phyloP scores from a whole-genome alignment of 2,797 vertebrate species.

The Petrocephalus sullivani region DNA sequence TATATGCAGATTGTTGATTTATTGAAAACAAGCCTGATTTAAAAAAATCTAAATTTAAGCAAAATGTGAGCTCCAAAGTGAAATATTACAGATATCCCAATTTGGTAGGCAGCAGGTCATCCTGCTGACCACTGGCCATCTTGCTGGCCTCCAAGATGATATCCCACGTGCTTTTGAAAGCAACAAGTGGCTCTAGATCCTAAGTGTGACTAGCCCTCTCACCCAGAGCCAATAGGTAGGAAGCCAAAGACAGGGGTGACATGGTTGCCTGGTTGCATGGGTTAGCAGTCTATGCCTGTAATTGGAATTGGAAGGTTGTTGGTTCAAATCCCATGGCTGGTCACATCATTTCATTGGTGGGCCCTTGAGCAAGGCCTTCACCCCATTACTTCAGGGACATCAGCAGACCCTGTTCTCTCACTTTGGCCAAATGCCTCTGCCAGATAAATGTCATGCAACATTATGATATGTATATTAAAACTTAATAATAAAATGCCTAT shows the following conservation, averaged over 20 bases:
- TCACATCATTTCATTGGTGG: background rate
- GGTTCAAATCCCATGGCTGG: background rate
- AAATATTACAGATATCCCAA: background rate
- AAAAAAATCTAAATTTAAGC: background rate
- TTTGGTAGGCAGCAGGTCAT: background rate
- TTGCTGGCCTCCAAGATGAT: too few species aligned
- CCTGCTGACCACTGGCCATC: background rate
- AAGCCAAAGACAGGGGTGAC: background rate
- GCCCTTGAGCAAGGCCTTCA: background rate
- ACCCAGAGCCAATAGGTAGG: background rate
- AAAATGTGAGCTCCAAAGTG: background rate
- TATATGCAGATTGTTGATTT: background rate
- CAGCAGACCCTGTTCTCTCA: background rate
- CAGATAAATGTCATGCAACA: background rate
- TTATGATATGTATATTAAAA: background rate
- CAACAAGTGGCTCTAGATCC: background rate
- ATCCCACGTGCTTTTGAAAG: too few species aligned
- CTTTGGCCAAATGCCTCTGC: background rate
- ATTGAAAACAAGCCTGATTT: background rate
- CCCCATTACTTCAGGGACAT: background rate
- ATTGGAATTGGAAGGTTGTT: background rate
- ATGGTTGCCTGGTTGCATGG: background rate
- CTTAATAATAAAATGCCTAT: background rate
- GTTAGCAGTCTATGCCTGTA: background rate
- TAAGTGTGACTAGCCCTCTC: background rate